Evolutionary conservation across 2,888 invertebrate species (phyloP).

Genomic region (Yponomeuta sedellus): DNA sequence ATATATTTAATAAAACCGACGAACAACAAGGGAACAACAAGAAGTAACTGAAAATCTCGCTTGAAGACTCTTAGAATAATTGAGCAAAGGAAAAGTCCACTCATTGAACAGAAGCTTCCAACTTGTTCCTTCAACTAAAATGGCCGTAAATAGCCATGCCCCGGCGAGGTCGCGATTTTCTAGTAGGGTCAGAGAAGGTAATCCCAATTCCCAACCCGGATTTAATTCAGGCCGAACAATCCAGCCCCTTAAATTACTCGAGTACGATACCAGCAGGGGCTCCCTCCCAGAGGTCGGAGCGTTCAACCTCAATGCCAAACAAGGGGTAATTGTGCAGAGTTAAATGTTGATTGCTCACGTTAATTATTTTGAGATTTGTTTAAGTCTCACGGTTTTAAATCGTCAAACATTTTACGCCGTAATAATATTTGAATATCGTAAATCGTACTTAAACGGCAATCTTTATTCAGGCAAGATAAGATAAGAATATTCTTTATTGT

Average conservation of each 20-base stretch:
- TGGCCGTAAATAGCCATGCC: no score
- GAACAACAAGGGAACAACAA: no score
- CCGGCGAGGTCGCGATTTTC: not conserved
- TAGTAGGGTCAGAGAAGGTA: not conserved
- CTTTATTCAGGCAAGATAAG: not conserved
- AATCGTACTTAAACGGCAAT: not conserved
- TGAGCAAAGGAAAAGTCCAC: no score
- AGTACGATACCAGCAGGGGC: not conserved
- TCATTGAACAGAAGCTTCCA: no score
- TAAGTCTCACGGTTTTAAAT: not conserved
- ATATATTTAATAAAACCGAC: no score
- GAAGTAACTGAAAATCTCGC: no score
- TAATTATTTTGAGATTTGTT: not conserved
- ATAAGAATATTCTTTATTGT: no score
- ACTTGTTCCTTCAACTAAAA: no score
- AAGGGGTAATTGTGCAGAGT: not conserved
- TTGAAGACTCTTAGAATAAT: no score
- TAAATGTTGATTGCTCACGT: not conserved
- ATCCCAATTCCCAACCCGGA: not conserved
- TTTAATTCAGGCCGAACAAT: not conserved
- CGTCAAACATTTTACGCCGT: not conserved
- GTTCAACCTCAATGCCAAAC: not conserved
- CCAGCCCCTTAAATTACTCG: not conserved
- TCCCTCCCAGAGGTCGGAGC: not conserved
- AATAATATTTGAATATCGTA: not conserved